Evolutionary conservation across 2,113 vertebrate species (phyloP).

Genomic region (Phylloscopus trochilus): DNA sequence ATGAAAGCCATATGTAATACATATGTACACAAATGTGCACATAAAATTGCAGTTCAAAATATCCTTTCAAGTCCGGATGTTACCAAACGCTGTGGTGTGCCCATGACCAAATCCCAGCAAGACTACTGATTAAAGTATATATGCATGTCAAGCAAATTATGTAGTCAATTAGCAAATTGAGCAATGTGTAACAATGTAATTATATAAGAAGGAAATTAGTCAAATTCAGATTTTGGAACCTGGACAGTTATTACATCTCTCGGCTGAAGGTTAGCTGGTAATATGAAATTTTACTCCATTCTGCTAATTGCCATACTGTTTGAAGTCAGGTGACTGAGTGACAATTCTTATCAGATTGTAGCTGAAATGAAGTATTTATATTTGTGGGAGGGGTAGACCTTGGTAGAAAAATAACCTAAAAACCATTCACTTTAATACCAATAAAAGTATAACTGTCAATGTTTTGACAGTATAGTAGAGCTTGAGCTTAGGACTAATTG

Average conservation of each 20-base stretch:
- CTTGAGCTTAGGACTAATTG: background rate
- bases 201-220: constrained; percentile 45
- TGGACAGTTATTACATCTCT: constrained; percentile 4
- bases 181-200: constrained; percentile 24
- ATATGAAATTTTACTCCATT: constrained; percentile 27
- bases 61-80: background rate
- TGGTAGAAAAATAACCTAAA: background rate
- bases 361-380: constrained; percentile 36
- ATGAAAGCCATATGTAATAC: background rate
- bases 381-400: background rate
- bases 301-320: background rate
- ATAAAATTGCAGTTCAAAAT: background rate
- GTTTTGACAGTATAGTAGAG: background rate
- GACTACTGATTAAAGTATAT: background rate
- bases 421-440: background rate
- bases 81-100: background rate
- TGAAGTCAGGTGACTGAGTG: background rate
- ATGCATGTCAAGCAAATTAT: constrained; percentile 4
- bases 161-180: constrained; percentile 51
- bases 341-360: background rate
- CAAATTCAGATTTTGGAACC: constrained; percentile 14
- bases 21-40: background rate
- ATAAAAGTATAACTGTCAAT: background rate
- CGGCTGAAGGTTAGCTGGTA: constrained; percentile 7
- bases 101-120: background rate